Conservation (phyloP, 2,888 invertebrate genomes). For the Metacarcinus magister region DNA sequence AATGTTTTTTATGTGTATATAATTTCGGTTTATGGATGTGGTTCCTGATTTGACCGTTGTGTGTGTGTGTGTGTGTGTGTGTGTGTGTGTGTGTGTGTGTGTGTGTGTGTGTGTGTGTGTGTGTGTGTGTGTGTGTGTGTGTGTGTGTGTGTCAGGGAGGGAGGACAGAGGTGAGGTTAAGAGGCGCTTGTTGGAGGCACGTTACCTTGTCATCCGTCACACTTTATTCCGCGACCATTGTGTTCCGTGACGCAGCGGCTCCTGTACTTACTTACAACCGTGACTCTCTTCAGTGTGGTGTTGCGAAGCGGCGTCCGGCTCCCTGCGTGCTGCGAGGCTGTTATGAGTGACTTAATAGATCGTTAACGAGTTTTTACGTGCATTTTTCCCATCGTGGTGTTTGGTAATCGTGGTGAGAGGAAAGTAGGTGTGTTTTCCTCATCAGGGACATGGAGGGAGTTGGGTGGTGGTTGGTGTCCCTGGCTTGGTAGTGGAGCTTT, state of each 20-base stretch:
- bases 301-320: background rate
- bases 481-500: background rate
- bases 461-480: background rate
- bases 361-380: slow-evolving; percentile 27
- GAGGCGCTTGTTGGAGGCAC: background rate
- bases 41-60: background rate
- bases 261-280: background rate
- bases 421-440: background rate
- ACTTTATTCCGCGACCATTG: background rate
- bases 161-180: background rate
- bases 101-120: slow-evolving; percentile 30
- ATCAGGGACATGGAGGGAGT: background rate
- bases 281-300: background rate
- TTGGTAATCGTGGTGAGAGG: slow-evolving; percentile 9
- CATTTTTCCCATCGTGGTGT: slow-evolving; percentile 28
- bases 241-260: background rate
- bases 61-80: background rate
- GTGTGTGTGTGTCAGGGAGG: background rate
- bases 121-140: slow-evolving; percentile 22
- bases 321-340: slow-evolving; percentile 10
- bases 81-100: background rate
- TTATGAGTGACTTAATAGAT: slow-evolving; percentile 33
- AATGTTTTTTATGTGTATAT: background rate
- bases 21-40: background rate
- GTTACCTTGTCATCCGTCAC: slow-evolving; percentile 22